Conservation (phyloP, 2,888 invertebrate genomes). For the Glyphotaelius pellucidus region DNA sequence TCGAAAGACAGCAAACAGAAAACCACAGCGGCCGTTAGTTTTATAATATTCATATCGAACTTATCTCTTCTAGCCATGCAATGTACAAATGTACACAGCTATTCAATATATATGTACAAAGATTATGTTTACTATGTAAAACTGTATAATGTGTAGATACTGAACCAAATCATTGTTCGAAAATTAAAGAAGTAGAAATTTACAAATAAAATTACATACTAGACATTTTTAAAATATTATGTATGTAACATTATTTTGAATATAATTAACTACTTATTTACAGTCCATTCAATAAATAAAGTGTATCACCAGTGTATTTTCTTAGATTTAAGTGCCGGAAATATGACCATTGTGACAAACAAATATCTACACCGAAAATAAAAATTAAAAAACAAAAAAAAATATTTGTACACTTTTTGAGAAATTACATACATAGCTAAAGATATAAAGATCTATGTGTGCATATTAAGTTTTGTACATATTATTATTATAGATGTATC, state of each 20-base stretch:
- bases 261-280: background rate
- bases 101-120: background rate
- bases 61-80: slow-evolving; percentile 5
- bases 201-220: background rate
- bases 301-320: background rate
- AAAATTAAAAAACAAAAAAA: background rate
- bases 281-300: background rate
- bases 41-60: background rate
- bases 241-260: background rate
- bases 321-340: background rate
- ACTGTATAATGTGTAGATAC: background rate
- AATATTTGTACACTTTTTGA: background rate
- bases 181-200: background rate
- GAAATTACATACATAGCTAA: background rate
- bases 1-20: background rate
- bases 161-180: background rate
- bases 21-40: background rate
- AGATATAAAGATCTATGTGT: background rate
- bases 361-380: background rate
- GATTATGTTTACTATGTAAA: background rate
- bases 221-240: background rate
- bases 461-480: background rate
- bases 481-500: background rate
- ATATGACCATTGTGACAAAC: background rate
- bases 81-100: slow-evolving; percentile 2